These are phyloP conservation scores for Lutraria lutraria DNA, from an alignment of 2,888 invertebrate genomes.

Conservation along the genomic window DNA sequence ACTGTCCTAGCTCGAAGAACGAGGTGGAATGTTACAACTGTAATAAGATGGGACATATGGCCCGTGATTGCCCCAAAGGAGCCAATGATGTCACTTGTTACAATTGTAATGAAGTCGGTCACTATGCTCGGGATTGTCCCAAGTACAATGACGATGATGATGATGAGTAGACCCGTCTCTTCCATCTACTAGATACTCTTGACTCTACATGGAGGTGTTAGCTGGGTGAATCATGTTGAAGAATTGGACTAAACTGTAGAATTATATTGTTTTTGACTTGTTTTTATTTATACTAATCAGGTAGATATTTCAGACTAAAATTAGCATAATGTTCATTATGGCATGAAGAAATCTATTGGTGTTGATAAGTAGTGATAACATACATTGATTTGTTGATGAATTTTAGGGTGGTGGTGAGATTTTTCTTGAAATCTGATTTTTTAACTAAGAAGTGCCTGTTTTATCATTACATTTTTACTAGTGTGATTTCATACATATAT, in stretches of 20 bases:
- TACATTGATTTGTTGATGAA: not conserved
- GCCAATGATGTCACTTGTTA: slow-evolving; percentile 60
- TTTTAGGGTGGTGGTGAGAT: slow-evolving; percentile 8
- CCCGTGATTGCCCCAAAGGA: slow-evolving; percentile 85
- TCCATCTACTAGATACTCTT: not conserved
- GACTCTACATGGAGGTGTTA: not conserved
- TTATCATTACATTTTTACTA: not conserved
- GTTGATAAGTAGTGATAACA: not conserved
- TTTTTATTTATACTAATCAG: slow-evolving; percentile 15
- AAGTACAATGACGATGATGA: slow-evolving; percentile 34
- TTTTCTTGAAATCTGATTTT: not conserved
- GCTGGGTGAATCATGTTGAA: not conserved
- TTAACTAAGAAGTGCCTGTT: slow-evolving; percentile 11
- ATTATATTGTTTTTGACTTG: not conserved
- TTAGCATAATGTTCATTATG: not conserved
- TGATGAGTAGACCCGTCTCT: not conserved
- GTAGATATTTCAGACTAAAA: not conserved
- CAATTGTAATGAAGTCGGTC: slow-evolving; percentile 85
- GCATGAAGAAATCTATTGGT: not conserved
- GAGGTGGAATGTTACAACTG: slow-evolving; percentile 85
- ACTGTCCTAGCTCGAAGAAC: slow-evolving; percentile 75
- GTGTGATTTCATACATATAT: not conserved
- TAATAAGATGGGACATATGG: slow-evolving; percentile 87
- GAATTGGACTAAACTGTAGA: not conserved
- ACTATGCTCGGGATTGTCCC: slow-evolving; percentile 87